Evolutionary conservation across 2,888 invertebrate genomes (phyloP), one percentile per base, ranked within the genome.

Genomic region (Craniophora ligustri): DNA sequence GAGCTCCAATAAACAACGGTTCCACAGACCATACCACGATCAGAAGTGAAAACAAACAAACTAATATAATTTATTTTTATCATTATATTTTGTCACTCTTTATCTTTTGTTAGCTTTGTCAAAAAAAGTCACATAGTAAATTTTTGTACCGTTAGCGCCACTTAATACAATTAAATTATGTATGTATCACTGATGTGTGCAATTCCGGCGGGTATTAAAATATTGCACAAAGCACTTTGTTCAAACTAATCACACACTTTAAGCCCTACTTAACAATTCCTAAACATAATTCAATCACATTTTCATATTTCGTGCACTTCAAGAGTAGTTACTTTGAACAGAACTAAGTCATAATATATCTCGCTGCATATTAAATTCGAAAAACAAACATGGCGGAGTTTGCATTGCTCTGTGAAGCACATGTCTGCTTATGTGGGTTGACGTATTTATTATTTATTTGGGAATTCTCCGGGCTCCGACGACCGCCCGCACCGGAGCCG

Each of bases 381-480:
- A 79, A 82, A 80, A 82, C 79, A 82, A 84, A 85, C 65, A 77
- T 63, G 66, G 46, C 69, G 67, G 59, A 69, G 78, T 78, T 75
- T 59, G 59, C 76, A 72, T 72, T 75, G 70, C 77, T 81, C 77
- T 76, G 70, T 75, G 70, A 48, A 38, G 40, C 49, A 39, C 55
- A 66, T 68, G 61, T 72, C 66, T 68, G 53, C 67, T 60, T 44
- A 59, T 72, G 42, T 56, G 68, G 78, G 78, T 78, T 86, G 91
- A 88, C 84, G 84, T 89, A 92, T 92, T 92, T 92, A 92, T 92
- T 92, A 92, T 92, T 91, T 92, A 91, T 92, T 92, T 90, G 92
- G 89, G 90, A 91, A 90, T 91, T 86, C 88, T 77, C 80, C 75
- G 58, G 79, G 82, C 82, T 79, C 75, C 81, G 76, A 58, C 66